Conservation (phyloP, 2,113 vertebrate species). For the Ictidomys tridecemlineatus region DNA sequence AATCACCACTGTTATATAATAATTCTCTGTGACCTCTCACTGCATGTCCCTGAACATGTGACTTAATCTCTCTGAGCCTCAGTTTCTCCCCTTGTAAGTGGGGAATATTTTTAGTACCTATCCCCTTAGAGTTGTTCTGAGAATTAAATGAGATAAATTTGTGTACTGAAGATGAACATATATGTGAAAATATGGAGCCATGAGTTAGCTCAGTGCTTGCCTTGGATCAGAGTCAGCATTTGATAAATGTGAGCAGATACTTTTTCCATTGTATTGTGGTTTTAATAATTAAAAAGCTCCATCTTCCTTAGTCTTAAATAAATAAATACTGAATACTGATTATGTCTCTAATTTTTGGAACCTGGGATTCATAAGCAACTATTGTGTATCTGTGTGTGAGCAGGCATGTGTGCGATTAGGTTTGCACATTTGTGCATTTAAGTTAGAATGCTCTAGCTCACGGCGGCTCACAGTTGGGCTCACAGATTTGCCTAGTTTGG, state of each 20-base stretch:
- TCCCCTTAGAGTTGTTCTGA: not conserved
- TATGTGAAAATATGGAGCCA: not conserved
- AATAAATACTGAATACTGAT: not conserved
- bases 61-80: slow-evolving; percentile 23
- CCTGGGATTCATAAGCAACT: not conserved
- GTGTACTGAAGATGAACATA: not conserved
- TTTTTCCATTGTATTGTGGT: not conserved
- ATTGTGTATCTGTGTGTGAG: not conserved
- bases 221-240: not conserved
- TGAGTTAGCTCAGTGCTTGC: not conserved
- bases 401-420: not conserved
- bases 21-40: not conserved
- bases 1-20: slow-evolving; percentile 12
- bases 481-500: not conserved
- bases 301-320: not conserved
- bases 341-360: not conserved
- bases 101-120: not conserved
- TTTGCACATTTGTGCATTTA: not conserved
- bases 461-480: not conserved
- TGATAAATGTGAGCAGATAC: not conserved
- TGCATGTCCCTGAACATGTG: not conserved
- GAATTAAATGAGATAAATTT: slow-evolving; percentile 41
- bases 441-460: not conserved
- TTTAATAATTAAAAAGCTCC: not conserved
- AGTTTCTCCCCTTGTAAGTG: not conserved